Conservation (phyloP, 2,113 vertebrate genomes). For the Pygoscelis antarcticus region DNA sequence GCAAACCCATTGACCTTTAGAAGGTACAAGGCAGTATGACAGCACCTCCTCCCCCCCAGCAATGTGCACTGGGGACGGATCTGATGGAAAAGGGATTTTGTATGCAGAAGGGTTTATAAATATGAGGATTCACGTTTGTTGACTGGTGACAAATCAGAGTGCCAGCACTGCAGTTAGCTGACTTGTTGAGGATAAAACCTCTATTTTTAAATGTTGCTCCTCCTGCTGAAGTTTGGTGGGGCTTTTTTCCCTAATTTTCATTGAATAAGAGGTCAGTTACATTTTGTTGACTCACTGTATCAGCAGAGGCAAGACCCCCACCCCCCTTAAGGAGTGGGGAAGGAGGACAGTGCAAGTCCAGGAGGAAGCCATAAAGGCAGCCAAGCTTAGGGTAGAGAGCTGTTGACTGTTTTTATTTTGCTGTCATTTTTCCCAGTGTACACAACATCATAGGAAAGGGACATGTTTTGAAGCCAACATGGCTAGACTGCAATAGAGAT, state of each 20-base stretch:
- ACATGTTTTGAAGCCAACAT: neutral
- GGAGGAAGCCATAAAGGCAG: neutral
- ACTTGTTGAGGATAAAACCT: neutral
- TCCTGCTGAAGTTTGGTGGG: neutral
- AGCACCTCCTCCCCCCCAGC: neutral
- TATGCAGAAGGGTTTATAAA: neutral
- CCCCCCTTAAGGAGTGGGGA: fast-evolving
- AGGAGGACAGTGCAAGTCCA: neutral
- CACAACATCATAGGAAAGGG: neutral
- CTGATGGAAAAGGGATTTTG: neutral
- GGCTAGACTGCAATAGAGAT: neutral
- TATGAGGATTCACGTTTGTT: neutral
- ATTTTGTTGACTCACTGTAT: neutral
- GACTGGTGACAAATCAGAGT: neutral
- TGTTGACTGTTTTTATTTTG: neutral
- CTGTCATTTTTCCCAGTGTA: neutral
- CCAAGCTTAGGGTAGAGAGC: neutral
- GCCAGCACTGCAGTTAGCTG: neutral
- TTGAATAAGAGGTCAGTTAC: neutral
- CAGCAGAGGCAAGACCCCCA: neutral
- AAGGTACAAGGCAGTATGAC: neutral
- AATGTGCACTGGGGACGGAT: fast-evolving
- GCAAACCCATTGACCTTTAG: neutral
- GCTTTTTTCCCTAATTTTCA: neutral
- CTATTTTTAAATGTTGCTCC: neutral